Evolutionary conservation across 2,797 vertebrate species (phyloP), one percentile per base, ranked within the genome.

Genomic region (Acanthiza pusilla): DNA sequence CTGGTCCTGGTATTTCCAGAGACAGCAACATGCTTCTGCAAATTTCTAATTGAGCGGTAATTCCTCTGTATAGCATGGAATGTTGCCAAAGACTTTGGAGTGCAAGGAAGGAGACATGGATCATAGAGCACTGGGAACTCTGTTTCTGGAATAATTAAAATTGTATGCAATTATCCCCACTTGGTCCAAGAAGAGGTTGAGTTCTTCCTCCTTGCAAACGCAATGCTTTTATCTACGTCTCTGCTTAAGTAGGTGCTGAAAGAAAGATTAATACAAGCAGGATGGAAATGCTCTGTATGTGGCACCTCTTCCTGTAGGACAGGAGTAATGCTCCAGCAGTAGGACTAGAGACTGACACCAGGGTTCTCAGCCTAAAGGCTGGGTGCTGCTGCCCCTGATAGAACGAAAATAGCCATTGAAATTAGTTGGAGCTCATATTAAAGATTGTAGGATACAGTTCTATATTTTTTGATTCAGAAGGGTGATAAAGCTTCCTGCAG

Each of bases 191-290:
- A 86, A 80, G 60, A 91, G 38, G 61, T 77, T 81, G 88, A 62
- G 73, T 78, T 91, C 85, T 88, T 94, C 47, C 70, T 90, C 53
- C n/a, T 88, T 88, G 65, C 48, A 57, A 84, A 84, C 77, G 80
- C 62, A 85, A 82, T 89, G 74, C 53, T 88, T 94, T 95, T 85
- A 93, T 91, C 79, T 81, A 42, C 70, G 20, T 73, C 85, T 81
- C 73, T 85, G 30, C 87, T 92, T 70, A 89, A 96, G 94, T 71
- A 91, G 63, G 75, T 83, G 93, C 85, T 94, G 96, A 97, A 91
- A 94, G 85, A 51, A 81, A 93, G 88, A 85, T 96, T 93, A 95
- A 88, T 53, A 36, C 51, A 68, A 76, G 42, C 62, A 89, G 73
- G 50, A 40, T 92, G 82, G 81, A 93, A 91, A 76, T 25, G 55